Evolutionary conservation across 2,888 invertebrate species (phyloP), one percentile per base, ranked within the genome.

Genomic region (Drosophila subsilvestris): DNA sequence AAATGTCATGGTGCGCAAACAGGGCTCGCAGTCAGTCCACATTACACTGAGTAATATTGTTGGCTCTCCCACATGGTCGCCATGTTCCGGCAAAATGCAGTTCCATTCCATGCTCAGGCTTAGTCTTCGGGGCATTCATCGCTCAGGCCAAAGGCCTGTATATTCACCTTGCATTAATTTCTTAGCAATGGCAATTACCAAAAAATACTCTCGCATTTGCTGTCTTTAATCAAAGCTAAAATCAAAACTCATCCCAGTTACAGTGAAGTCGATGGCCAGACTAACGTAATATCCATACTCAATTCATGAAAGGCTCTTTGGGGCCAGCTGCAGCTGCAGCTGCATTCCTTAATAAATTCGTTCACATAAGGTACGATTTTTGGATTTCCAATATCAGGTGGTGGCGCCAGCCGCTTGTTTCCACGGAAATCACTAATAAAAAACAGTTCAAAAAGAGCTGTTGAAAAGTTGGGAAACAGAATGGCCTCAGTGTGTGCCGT

Each of bases 381-480:
- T 42, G 47, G 43, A 37, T 32, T 67, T 22, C 42, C 20, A 48
- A 66, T 43, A 48, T 42, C 48, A 2, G 27, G 49, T 42, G 27
- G 49, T 42, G 27, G n/a, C 44, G 18, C 42, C 43, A 14, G 14
- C 20, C 66, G 78, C 70, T 78, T 87, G 80, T 88, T 89, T 87
- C 80, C 82, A 69, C 80, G 87, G 87, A 87, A 88, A 78, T 82
- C 88, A 80, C 89, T 76, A 88, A 86, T 88, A 87, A 89, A 87
- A 37, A 87, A 81, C 83, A 65, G 75, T 73, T 77, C 68, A 32
- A 63, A 80, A 81, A 75, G 75, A 76, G 72, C 74, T 88, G 83
- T 83, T 84, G 83, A 83, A 88, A 88, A 88, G 80, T 86, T 88
- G 60, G 57, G 72, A 81, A 86, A 75, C 86, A 86, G 86, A 86